Evolutionary conservation across 2,113 vertebrate species (phyloP).

Genomic region (Notechis scutatus): DNA sequence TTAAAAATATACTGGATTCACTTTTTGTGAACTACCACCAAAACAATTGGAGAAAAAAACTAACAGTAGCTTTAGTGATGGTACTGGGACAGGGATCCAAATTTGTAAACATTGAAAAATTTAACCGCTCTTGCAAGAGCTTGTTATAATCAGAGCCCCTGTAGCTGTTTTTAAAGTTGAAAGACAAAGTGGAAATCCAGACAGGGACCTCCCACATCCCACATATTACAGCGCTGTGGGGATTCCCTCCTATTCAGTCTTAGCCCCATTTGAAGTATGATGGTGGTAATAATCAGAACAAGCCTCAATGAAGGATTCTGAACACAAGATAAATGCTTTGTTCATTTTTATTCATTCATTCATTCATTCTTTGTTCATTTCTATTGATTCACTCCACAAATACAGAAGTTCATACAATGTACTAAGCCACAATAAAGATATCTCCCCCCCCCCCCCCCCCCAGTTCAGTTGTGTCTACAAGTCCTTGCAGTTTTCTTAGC

Average conservation of each 20-base stretch:
- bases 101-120: background rate
- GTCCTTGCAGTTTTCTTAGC: background rate
- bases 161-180: background rate
- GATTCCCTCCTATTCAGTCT: background rate
- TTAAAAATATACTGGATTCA: background rate
- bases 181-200: background rate
- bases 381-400: background rate
- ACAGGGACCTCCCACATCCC: background rate
- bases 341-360: background rate
- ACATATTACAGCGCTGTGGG: background rate
- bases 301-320: background rate
- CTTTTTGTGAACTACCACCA: background rate
- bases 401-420: background rate
- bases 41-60: background rate
- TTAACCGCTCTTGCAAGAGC: background rate
- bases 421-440: background rate
- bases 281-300: background rate
- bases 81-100: background rate
- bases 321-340: background rate
- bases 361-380: background rate
- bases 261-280: background rate
- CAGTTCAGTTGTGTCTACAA: background rate
- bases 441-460: fast-evolving
- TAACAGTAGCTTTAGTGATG: background rate
- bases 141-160: background rate